phyloP scores from a whole-genome alignment of 2,888 invertebrate genomes.

The Pandemis corylana region DNA sequence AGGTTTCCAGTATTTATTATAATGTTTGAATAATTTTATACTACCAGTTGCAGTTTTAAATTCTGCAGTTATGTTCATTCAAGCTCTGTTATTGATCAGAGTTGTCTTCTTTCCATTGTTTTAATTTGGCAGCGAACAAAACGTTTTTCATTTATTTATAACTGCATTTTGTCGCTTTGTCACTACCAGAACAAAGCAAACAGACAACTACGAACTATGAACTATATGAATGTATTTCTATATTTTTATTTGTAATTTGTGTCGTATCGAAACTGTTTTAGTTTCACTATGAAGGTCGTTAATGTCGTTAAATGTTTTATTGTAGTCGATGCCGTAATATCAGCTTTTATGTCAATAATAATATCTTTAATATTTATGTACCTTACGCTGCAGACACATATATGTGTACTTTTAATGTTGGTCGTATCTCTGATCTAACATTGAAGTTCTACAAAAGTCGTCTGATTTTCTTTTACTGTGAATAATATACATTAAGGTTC shows the following conservation, averaged over 20 bases:
- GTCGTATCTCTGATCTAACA: not conserved
- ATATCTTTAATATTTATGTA: slow-evolving; percentile 20
- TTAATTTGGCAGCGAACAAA: slow-evolving; percentile 19
- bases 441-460: not conserved
- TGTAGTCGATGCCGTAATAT: slow-evolving; percentile 29
- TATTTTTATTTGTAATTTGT: slow-evolving; percentile 1
- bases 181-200: not conserved
- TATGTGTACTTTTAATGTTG: not conserved
- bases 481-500: too few relatives aligned
- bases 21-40: not conserved
- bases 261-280: not conserved
- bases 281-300: slow-evolving; percentile 18
- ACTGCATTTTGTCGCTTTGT: slow-evolving; percentile 8
- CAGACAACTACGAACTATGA: not conserved
- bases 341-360: slow-evolving; percentile 21
- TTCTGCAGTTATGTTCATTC: not conserved
- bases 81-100: not conserved
- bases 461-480: too few relatives aligned
- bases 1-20: not conserved
- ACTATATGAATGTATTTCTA: not conserved
- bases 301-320: slow-evolving; percentile 13
- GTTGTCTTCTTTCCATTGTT: slow-evolving; percentile 2
- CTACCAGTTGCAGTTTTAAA: not conserved
- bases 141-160: not conserved
- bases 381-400: not conserved